Base-by-base conservation (phyloP, 1,140 invertebrate species). In the Glomeris maerens region DNA sequence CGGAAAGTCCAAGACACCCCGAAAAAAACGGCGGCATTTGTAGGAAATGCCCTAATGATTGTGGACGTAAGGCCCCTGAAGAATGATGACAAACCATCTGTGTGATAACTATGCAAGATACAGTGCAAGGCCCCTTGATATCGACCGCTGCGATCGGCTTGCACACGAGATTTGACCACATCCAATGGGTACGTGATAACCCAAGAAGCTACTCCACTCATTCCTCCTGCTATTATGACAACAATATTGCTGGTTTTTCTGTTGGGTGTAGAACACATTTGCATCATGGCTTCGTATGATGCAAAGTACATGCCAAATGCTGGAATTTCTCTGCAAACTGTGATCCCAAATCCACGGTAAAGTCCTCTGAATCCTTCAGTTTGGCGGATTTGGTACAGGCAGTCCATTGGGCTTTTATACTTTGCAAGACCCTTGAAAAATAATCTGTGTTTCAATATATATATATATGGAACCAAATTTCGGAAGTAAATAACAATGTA, bases 1-100 rank as follows among this genome's bases (percentile, higher is more conserved):
- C 72, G 60, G 53, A 82, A 67, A 0, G 75, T 76, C 79, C 83
- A 87, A 2, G 79, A 79, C 14, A 93, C 85, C 2, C 85, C 83
- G 2, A 81, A 74, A 62, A 94, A 93, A 27, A 84, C 90, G 1
- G 83, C 84, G 0, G 87, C 90, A 60, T 94, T 95, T n/a, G 82
- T 83, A 0, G 90, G 86, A 66, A 94, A 93, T 0, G 90, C 86
- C 13, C 90, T 73, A 27, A 91, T 63, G 14, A 86, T 63, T 0
- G 86, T 83, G 0, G 86, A 83, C 10, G 72, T 75, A 0, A 91
- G 59, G 0, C 87, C 87, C 10, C 79, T 67, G 21, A 74, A 72
- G 50, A 91, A 70, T 51, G 78, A 81, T 0, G 57, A 53, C 49
- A 74, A 70, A 0, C 87, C 86, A 60, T 90, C 85, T 0, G 64